Evolutionary conservation across 1,140 invertebrate species (phyloP).

Genomic region (Hyles euphorbiae): DNA sequence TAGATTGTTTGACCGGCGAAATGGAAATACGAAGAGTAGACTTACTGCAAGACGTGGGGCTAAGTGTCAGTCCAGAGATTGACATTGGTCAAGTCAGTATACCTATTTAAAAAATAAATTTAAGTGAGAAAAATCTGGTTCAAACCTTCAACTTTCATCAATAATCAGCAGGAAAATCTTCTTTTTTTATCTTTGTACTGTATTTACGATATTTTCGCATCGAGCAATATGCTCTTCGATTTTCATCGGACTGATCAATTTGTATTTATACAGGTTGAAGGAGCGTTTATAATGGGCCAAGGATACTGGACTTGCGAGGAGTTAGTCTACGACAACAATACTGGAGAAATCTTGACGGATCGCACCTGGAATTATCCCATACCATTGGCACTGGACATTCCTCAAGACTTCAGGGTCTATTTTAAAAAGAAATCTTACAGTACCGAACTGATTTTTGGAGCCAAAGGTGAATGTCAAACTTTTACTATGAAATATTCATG

Average conservation of each 20-base stretch:
- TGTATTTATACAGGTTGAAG: slow-evolving; percentile 75
- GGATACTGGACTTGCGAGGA: slow-evolving; percentile 87
- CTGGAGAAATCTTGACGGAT: slow-evolving; percentile 82
- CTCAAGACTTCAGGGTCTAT: slow-evolving; percentile 85
- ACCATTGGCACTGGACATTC: slow-evolving; percentile 87
- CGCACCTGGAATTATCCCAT: slow-evolving; percentile 90
- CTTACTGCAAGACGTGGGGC: slow-evolving; percentile 84
- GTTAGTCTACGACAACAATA: slow-evolving; percentile 78
- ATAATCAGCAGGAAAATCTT: too few species aligned
- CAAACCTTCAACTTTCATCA: too few species aligned
- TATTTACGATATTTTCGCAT: too few species aligned
- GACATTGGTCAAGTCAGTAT: slow-evolving; percentile 87
- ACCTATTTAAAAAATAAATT: not conserved
- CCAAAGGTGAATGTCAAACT: slow-evolving; percentile 79
- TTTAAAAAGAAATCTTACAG: slow-evolving; percentile 83
- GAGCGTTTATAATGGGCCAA: slow-evolving; percentile 90
- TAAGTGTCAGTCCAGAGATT: slow-evolving; percentile 83
- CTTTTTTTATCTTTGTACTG: too few species aligned
- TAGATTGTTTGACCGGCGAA: slow-evolving; percentile 90
- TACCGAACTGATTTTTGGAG: slow-evolving; percentile 80
- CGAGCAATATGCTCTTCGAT: too few species aligned
- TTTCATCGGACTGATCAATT: too few species aligned
- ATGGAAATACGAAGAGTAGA: slow-evolving; percentile 82
- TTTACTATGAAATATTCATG: slow-evolving; percentile 1
- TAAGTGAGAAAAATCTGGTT: too few species aligned